Conservation (phyloP, 2,888 invertebrate species). For the Clepsis dumicolana region DNA sequence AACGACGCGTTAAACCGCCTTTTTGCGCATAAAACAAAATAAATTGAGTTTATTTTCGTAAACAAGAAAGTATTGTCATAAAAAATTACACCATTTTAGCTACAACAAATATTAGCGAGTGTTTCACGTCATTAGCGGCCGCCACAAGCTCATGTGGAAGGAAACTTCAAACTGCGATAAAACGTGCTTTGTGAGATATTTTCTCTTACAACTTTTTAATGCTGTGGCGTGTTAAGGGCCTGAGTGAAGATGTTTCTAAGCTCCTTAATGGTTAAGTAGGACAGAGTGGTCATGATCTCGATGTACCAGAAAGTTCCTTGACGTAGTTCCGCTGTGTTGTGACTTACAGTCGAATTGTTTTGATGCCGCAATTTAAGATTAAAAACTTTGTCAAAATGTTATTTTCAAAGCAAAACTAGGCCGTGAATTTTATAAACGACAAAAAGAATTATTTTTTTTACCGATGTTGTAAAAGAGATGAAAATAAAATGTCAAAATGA, state of each 20-base stretch:
- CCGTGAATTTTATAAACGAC: slow-evolving; percentile 5
- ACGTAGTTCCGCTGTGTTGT: background rate
- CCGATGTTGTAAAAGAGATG: slow-evolving; percentile 28
- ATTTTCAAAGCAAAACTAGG: background rate
- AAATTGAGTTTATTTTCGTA: slow-evolving; percentile 30
- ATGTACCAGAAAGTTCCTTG: slow-evolving; percentile 20
- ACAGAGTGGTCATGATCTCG: slow-evolving; percentile 51
- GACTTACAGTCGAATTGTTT: background rate
- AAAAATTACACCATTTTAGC: slow-evolving; percentile 38
- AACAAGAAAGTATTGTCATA: slow-evolving; percentile 36
- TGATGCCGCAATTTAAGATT: too few relatives aligned
- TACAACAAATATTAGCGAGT: slow-evolving; percentile 40
- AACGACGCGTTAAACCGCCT: slow-evolving; percentile 22
- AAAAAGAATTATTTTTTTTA: slow-evolving; percentile 23
- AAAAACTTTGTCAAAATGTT: background rate
- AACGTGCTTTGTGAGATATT: slow-evolving; percentile 75
- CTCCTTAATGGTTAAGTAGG: slow-evolving; percentile 69
- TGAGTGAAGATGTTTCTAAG: slow-evolving; percentile 68
- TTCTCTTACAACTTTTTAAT: slow-evolving; percentile 77
- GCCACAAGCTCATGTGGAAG: slow-evolving; percentile 71
- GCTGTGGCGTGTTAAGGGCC: slow-evolving; percentile 64
- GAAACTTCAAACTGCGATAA: slow-evolving; percentile 77
- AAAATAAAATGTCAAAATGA: slow-evolving; percentile 45
- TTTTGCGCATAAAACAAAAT: slow-evolving; percentile 27
- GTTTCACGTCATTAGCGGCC: slow-evolving; percentile 70